phyloP scores from a whole-genome alignment of 2,797 vertebrate species.

The Sus cebifrons region DNA sequence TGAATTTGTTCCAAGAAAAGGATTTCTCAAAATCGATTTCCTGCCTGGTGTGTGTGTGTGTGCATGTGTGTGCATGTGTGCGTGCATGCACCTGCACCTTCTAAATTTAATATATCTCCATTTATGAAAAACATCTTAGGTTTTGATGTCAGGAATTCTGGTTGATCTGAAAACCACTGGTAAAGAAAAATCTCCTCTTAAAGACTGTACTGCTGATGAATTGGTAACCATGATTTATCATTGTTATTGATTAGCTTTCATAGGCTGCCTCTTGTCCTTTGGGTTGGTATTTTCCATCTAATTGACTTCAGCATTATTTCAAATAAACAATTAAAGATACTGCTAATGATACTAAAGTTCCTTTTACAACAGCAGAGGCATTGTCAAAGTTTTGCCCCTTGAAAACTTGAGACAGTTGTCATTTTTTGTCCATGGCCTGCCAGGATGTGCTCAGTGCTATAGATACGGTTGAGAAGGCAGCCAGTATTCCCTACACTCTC shows the following conservation, averaged over 20 bases:
- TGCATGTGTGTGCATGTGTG: no score
- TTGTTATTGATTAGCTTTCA: conserved; percentile 70
- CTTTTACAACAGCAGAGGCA: conserved; percentile 71
- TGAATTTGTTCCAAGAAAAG: conserved; percentile 62
- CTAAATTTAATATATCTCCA: conserved; percentile 73
- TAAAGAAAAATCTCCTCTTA: conserved; percentile 85
- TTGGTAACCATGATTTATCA: conserved; percentile 75
- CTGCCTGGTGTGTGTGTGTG: background rate
- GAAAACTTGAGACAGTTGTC: background rate
- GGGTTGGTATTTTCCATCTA: conserved; percentile 34
- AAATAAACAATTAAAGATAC: conserved; percentile 67
- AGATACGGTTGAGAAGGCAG: background rate
- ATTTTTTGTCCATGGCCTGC: background rate
- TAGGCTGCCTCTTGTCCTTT: conserved; percentile 72
- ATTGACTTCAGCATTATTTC: conserved; percentile 74
- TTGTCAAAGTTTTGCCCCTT: conserved; percentile 64
- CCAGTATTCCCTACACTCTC: background rate
- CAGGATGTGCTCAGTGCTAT: background rate
- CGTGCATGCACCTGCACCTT: background rate
- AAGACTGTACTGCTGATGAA: conserved; percentile 81
- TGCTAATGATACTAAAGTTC: conserved; percentile 52
- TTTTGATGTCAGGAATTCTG: conserved; percentile 83
- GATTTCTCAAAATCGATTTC: conserved; percentile 40
- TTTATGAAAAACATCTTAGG: conserved; percentile 78
- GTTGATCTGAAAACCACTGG: conserved; percentile 83